Conservation (phyloP, 30 jellyfish, hydroid and myxozoan genomes). For the Chironex yamaguchii region DNA sequence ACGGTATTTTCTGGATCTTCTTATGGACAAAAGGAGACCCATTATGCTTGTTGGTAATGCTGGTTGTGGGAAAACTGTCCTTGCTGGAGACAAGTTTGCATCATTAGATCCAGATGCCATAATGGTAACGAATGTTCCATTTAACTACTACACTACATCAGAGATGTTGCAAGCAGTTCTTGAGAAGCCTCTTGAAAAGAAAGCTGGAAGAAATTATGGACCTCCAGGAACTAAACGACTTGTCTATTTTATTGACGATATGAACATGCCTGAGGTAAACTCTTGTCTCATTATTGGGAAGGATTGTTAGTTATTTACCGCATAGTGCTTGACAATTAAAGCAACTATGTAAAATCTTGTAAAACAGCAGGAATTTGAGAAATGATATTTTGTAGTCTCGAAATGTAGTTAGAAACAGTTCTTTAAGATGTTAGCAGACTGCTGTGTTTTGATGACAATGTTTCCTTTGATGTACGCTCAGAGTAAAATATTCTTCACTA, state of each 20-base stretch:
- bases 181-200: constrained; percentile 96
- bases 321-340: background rate
- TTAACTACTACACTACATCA: constrained; percentile 95
- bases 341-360: background rate
- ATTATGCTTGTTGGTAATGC: constrained; percentile 98
- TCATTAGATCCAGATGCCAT: constrained; percentile 94
- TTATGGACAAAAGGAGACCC: constrained; percentile 93
- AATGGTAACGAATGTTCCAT: constrained; percentile 97
- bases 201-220: constrained; percentile 98
- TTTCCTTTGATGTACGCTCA: too few species aligned
- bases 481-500: too few species aligned
- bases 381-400: background rate
- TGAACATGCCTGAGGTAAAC: constrained; percentile 98
- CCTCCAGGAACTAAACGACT: constrained; percentile 98
- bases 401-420: too few species aligned
- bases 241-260: constrained; percentile 94
- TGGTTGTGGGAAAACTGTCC: constrained; percentile 98
- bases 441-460: too few species aligned
- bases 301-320: background rate
- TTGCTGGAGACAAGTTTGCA: constrained; percentile 95
- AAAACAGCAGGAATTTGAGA: too few species aligned
- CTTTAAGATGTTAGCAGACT: too few species aligned
- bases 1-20: constrained; percentile 90
- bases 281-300: background rate
- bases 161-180: constrained; percentile 96